Percentiles rank a stretch among this genome's conserved stretches.
These are phyloP conservation scores for Gymnocheta viridis DNA, from an alignment of 2,888 invertebrate genomes.

Conservation along the genomic window DNA sequence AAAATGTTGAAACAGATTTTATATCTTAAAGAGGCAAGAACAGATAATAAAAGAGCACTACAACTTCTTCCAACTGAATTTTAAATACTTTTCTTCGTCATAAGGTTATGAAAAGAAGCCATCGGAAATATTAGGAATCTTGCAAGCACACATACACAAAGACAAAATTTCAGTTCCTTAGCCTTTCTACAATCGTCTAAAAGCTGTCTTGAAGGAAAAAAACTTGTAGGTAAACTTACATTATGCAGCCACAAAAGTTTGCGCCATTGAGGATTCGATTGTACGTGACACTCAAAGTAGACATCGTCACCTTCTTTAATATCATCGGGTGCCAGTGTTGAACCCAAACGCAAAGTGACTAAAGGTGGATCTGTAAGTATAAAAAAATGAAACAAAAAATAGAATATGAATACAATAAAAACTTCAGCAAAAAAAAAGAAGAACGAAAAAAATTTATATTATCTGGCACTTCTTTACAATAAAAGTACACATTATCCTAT, in stretches of 20 bases:
- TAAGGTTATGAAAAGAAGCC: background rate
- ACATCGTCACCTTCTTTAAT: constrained; percentile 97
- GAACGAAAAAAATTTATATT: background rate
- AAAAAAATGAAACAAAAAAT: constrained; percentile 55
- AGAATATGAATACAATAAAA: background rate
- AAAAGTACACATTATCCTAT: background rate
- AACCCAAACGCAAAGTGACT: constrained; percentile 90
- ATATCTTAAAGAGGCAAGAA: background rate
- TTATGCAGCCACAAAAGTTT: constrained; percentile 94
- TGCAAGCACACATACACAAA: background rate
- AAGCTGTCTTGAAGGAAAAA: background rate
- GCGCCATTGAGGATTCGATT: constrained; percentile 92
- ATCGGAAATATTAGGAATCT: background rate
- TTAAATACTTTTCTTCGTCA: constrained; percentile 37
- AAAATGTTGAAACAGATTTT: background rate
- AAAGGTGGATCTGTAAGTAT: constrained; percentile 89
- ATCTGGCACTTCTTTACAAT: background rate
- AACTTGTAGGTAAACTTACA: constrained; percentile 84
- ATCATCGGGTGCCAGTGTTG: constrained; percentile 91
- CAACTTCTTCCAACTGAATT: constrained; percentile 56
- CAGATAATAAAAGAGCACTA: background rate
- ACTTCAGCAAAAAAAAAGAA: background rate
- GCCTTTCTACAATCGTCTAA: background rate
- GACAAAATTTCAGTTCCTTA: background rate
- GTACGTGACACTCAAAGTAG: constrained; percentile 95